A percentile compares a stretch with the other conserved stretches of the same genome.
Evolutionary conservation across 2,797 vertebrate genomes (phyloP).

Genomic region (Leucoraja ocellata): DNA sequence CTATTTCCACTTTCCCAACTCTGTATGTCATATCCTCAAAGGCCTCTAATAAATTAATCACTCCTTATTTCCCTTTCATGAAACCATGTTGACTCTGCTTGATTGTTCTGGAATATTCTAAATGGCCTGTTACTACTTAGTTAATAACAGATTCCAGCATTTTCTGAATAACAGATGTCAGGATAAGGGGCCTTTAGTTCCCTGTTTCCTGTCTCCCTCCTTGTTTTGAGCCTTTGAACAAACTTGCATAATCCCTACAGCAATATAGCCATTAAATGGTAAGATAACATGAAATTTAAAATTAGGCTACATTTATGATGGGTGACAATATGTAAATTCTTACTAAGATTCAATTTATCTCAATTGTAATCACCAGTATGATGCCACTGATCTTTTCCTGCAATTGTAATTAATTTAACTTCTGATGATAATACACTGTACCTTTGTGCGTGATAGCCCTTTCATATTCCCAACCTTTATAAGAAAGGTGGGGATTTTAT

Average conservation of each 20-base stretch:
- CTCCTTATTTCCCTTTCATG: no score
- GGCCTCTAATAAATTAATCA: no score
- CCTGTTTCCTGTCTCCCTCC: no score
- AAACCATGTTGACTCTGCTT: no score
- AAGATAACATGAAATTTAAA: not conserved
- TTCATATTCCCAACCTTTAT: not conserved
- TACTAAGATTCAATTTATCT: slow-evolving; percentile 6
- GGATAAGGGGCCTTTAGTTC: no score
- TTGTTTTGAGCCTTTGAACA: not conserved
- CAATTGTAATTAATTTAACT: not conserved
- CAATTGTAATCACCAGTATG: not conserved
- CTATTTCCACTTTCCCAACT: no score
- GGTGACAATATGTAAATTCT: not conserved
- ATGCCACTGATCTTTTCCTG: not conserved
- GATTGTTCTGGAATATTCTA: no score
- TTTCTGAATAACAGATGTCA: no score
- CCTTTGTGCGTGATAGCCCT: not conserved
- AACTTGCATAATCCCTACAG: not conserved
- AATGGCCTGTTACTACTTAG: no score
- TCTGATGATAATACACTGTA: not conserved
- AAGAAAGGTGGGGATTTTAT: not conserved
- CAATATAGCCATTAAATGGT: not conserved
- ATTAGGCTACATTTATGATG: not conserved
- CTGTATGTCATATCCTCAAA: no score
- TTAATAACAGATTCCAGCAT: no score